Conservation (phyloP, 2,888 invertebrate genomes). For the Epinotia ramella region DNA sequence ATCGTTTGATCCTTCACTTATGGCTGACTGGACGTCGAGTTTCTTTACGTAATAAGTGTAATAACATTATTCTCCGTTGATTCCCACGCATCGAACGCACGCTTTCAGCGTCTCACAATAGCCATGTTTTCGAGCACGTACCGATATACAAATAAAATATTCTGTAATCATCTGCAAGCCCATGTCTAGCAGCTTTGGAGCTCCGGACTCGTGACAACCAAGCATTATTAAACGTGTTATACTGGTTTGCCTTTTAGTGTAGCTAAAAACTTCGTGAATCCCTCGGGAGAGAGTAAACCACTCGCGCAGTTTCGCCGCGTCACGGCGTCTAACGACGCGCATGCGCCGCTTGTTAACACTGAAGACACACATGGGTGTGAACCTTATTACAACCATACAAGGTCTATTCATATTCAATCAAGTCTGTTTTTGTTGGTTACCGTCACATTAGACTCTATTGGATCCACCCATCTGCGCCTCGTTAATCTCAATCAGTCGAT, state of each 20-base stretch:
- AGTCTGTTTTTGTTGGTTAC: background rate
- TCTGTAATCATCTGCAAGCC: background rate
- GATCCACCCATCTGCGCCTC: background rate
- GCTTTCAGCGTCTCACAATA: slow-evolving; percentile 22
- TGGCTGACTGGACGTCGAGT: background rate
- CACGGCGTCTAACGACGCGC: slow-evolving; percentile 60
- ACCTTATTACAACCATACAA: background rate
- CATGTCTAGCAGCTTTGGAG: background rate
- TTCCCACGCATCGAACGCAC: slow-evolving; percentile 6
- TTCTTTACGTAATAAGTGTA: slow-evolving; percentile 20
- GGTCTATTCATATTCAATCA: background rate
- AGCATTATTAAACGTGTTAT: background rate
- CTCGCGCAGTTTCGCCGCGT: slow-evolving; percentile 51
- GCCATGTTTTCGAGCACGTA: slow-evolving; percentile 4
- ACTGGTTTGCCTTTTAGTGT: background rate
- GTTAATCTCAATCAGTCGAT: slow-evolving; percentile 21
- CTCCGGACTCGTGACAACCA: background rate
- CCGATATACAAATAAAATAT: background rate
- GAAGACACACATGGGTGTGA: background rate
- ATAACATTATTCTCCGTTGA: slow-evolving; percentile 3
- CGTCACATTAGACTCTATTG: slow-evolving; percentile 1
- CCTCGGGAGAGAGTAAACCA: slow-evolving; percentile 16
- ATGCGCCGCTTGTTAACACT: slow-evolving; percentile 13
- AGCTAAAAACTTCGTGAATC: slow-evolving; percentile 1
- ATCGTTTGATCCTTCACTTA: background rate